Base-by-base conservation (phyloP, 2,888 invertebrate genomes). In the Leptopterna dolabrata region DNA sequence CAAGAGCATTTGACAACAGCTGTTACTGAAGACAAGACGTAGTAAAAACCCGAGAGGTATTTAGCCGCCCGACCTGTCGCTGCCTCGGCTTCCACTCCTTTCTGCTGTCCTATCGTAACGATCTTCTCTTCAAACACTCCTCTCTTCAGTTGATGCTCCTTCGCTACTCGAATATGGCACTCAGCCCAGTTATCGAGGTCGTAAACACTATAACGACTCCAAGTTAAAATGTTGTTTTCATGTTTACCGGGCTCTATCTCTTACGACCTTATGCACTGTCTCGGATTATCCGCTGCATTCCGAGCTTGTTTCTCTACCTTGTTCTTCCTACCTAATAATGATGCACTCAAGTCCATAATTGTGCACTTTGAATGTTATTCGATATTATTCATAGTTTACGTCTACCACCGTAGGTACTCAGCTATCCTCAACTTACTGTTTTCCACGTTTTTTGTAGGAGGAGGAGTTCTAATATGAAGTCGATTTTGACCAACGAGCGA, bases 31-130 rank as follows among this genome's bases (percentile, higher is more conserved):
- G 43, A 36, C 19, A 6, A 9, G 14, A 4, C 9, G 83, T 71
- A 70, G 83, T 83, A 70, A 83, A 83, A 83, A 83, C 36, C 29
- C 3, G 7, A 63, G 19, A 82, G 83, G 71, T 83, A 70, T 83
- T 78, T 45, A 78, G 41, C 78, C 6, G 16, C 7, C 78, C 27
- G 13, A 14, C 73, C 36, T 19, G 7, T 36, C 6, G n/a, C 36
- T 14, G 36, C 36, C 4, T 36, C 14, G 36, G 11, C 73, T n/a
- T 41, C 36, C 73, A 3, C 19, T 73, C 36, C 36, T 73, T 11
- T 73, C 73, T 41, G 7, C 24, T 24, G 24, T 73, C 30, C 3
- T 19, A 78, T 78, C 78, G 24, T 78, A 78, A 78, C 78, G 78
- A 78, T 78, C 45, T 41, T 27, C 78, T 45, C 78, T 45, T 45